These are phyloP conservation scores for Campylorhamphus procurvoides DNA, from an alignment of 2,113 vertebrate species.

Conservation along the genomic window DNA sequence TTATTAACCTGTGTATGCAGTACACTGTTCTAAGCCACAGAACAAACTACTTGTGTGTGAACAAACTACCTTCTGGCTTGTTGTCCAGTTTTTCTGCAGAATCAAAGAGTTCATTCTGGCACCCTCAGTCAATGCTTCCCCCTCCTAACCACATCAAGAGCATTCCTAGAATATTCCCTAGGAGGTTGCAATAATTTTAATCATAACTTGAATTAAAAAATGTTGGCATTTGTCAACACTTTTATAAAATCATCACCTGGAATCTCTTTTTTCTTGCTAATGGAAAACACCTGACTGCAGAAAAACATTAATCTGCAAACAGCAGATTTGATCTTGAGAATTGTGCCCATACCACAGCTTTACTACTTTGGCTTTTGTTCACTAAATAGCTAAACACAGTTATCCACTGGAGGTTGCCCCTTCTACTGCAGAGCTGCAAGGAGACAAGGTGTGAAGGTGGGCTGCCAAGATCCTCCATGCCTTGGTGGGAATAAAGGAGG, in stretches of 20 bases:
- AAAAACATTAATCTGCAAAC: slow-evolving; percentile 44
- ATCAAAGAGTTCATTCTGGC: slow-evolving; percentile 58
- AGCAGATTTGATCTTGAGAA: background rate
- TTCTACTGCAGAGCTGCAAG: background rate
- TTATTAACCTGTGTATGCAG: background rate
- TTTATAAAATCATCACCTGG: slow-evolving; percentile 74
- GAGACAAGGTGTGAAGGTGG: background rate
- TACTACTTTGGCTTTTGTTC: background rate
- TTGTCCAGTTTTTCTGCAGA: slow-evolving; percentile 45
- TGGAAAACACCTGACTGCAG: slow-evolving; percentile 69
- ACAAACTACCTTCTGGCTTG: slow-evolving; percentile 20
- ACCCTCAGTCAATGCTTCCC: background rate
- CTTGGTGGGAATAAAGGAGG: background rate
- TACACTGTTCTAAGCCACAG: background rate
- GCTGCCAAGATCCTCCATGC: background rate
- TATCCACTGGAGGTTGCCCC: background rate
- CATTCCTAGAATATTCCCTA: slow-evolving; percentile 71
- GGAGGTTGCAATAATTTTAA: slow-evolving; percentile 69
- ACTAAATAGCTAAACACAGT: background rate
- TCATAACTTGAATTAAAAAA: slow-evolving; percentile 67
- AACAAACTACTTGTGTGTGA: background rate
- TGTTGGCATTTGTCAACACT: slow-evolving; percentile 69
- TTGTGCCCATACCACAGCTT: background rate
- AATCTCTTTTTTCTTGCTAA: slow-evolving; percentile 69
- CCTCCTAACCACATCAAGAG: slow-evolving; percentile 68